Evolutionary conservation across 2,888 invertebrate species (phyloP), one percentile per base, ranked within the genome.

Genomic region (Agrotis exclamationis): DNA sequence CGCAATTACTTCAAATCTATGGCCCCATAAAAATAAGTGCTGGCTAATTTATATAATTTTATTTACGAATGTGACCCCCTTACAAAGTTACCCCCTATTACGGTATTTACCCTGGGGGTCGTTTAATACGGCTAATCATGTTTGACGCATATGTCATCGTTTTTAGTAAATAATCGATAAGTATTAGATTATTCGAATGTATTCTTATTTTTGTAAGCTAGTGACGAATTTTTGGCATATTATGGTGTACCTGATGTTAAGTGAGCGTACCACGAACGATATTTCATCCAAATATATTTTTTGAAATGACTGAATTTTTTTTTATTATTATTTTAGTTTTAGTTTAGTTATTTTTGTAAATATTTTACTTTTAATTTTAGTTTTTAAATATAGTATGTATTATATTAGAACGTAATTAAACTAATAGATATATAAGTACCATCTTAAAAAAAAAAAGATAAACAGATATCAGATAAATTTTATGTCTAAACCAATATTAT

Each of bases 131-230:
- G 48, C 39, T 85, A 86, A 88, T 87, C 86, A 82, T 83, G 83
- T 87, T 86, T 83, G 78, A 67, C 83, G 62, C 88, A 88, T 83
- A 88, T 88, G 88, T 79, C 85, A 82, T 56, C 63, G 64, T 65
- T 73, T 79, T 75, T 70, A 39, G 14, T 45, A 73, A 69, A 57
- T 58, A 75, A 79, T 84, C 75, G 84, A 76, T 79, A 76, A 63
- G 51, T 67, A 76, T 79, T 63, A 62, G 63, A 67, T 66, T 76
- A 63, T 22, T 0, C 28, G 5, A 50, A 50, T 24, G 51, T 6
- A 48, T 57, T 47, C 48, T 53, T 50, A 44, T 44, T 51, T 13
- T 11, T 13, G n/a, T 33, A 20, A 9, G 16, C 24, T 16, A 22
- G 14, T 69, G 68, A 24, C 20, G 7, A 47, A 47, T 7, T 75